Evolutionary conservation across 64 coral and sea anemone species (phyloP), one percentile per base, ranked within the genome.

Genomic region (Dendronephthya gigantea): DNA sequence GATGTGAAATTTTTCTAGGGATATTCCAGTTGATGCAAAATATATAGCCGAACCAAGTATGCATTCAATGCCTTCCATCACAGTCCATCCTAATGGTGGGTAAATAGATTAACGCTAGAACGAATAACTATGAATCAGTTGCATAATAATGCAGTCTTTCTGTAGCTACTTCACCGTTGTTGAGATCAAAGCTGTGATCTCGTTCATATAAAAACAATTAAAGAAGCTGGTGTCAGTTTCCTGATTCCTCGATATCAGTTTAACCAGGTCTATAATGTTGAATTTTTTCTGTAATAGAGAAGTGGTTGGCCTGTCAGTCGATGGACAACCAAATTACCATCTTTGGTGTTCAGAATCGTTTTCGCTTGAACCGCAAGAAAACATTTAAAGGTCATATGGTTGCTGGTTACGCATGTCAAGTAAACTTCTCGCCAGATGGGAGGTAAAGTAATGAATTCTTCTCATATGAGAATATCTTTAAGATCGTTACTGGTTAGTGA

Each of bases 321-420:
- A 98, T 98, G 95, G 95, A 98, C 86, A 98, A 98, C 83, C 95
- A 98, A 85, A 93, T 98, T 65, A 35, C 93, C 49, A 93, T 98
- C 50, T 93, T 98, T 49, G 92, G 90, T 15, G 95, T 98, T 15
- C 95, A 91, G 38, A 98, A 98, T 62, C 95, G 95, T 34, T 98
- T 98, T 68, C 84, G 95, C 84, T 86, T 90, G 28, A 98, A 98
- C 45, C 88, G 92, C 50, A 98, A 98, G 90, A 98, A 98, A 90
- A 91, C 91, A 28, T 98, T 98, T 35, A 98, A 98, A 88, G 95
- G 95, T 39, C 95, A 98, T 82, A 98, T 98, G 95, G 95, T 96
- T 9, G 94, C 94, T 35, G 94, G 94, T 3, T 96, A 96, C 40
- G 94, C 94, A 49, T 96, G 94, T 86, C 91, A 96, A 65, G 87